Evolutionary conservation across 2,113 vertebrate genomes (phyloP).

Genomic region (Poeciliopsis occidentalis): DNA sequence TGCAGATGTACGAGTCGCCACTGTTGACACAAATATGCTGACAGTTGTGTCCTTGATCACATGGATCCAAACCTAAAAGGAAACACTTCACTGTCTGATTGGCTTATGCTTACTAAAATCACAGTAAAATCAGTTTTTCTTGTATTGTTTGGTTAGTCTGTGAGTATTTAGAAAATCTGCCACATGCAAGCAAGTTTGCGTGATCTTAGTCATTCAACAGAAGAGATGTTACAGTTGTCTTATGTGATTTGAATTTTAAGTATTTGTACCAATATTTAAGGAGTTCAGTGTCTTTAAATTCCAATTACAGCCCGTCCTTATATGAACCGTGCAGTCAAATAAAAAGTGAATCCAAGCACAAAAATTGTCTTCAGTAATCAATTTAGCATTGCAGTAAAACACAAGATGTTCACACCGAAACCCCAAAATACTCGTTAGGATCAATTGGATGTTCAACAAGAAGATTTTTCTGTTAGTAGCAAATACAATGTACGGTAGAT

Average conservation of each 20-base stretch:
- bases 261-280: not conserved
- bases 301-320: not conserved
- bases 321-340: slow-evolving; percentile 5
- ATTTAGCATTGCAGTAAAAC: not conserved
- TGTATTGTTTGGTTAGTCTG: slow-evolving; percentile 16
- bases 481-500: not conserved
- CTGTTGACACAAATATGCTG: slow-evolving; percentile 83
- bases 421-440: slow-evolving; percentile 3
- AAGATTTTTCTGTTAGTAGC: not conserved
- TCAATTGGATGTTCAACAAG: not conserved
- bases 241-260: not conserved
- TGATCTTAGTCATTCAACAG: slow-evolving; percentile 36
- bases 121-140: slow-evolving; percentile 1
- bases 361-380: not conserved
- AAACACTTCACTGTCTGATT: slow-evolving; percentile 57
- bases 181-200: slow-evolving; percentile 42
- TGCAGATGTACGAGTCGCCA: slow-evolving; percentile 73
- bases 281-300: not conserved
- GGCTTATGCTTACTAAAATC: slow-evolving; percentile 34
- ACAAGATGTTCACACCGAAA: slow-evolving; percentile 9
- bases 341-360: not conserved
- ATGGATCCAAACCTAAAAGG: slow-evolving; percentile 78
- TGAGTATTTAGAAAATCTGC: slow-evolving; percentile 13
- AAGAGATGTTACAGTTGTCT: not conserved
- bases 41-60: slow-evolving; percentile 80